Evolutionary conservation across 1,140 invertebrate species (phyloP).

Genomic region (Hylaeus volcanicus): DNA sequence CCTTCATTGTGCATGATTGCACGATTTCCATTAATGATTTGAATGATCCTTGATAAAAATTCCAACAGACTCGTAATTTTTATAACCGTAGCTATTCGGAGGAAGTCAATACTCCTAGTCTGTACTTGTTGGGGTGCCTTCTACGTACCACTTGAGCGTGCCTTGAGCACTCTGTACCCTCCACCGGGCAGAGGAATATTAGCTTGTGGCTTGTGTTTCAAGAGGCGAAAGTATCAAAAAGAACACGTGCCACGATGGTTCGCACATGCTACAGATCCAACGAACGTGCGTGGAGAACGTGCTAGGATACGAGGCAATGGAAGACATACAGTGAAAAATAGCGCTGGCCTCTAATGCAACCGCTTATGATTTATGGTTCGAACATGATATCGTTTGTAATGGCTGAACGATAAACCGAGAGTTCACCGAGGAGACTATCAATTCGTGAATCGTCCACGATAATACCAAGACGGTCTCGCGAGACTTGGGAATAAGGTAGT

Average conservation of each 20-base stretch:
- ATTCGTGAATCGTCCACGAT: conserved; percentile 15
- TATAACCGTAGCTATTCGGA: too few relatives aligned
- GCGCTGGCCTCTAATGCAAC: conserved; percentile 20
- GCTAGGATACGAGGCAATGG: conserved; percentile 5
- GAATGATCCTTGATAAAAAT: too few relatives aligned
- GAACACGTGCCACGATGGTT: conserved; percentile 25
- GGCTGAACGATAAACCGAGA: conserved; percentile 45
- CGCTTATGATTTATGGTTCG: conserved; percentile 35
- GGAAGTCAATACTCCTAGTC: too few relatives aligned
- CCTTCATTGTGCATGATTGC: too few relatives aligned
- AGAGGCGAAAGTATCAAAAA: not conserved
- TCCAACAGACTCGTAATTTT: too few relatives aligned
- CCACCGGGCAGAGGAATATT: too few relatives aligned
- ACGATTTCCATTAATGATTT: too few relatives aligned
- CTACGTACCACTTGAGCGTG: too few relatives aligned
- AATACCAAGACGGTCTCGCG: conserved; percentile 17
- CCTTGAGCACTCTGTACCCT: too few relatives aligned
- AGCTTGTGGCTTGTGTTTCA: not conserved
- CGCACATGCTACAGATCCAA: conserved; percentile 33
- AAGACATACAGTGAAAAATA: conserved; percentile 45
- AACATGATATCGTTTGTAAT: conserved; percentile 48
- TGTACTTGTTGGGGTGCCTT: too few relatives aligned
- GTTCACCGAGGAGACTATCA: conserved; percentile 28
- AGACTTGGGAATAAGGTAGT: not conserved
- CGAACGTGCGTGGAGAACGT: conserved; percentile 32